These are phyloP conservation scores for Malthinus flaveolus DNA, from an alignment of 2,888 invertebrate species.

Conservation along the genomic window DNA sequence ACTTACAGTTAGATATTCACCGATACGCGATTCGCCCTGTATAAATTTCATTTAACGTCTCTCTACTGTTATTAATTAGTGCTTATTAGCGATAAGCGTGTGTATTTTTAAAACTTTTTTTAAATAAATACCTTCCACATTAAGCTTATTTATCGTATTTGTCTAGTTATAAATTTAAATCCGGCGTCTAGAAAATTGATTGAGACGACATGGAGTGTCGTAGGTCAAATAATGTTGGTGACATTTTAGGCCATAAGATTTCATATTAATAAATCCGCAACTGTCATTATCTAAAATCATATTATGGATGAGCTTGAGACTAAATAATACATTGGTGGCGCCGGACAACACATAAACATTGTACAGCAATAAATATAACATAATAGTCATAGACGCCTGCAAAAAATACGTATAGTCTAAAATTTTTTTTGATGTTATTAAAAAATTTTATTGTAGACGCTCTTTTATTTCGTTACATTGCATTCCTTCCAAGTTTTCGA, in stretches of 20 bases:
- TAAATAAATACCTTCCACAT: too few species aligned
- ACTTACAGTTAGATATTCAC: too few species aligned
- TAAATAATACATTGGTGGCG: constrained; percentile 31
- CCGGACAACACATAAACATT: constrained; percentile 32
- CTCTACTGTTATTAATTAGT: too few species aligned
- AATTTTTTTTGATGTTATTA: constrained; percentile 11
- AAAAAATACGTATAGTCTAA: constrained; percentile 12
- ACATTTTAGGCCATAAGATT: constrained; percentile 28
- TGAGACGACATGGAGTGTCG: constrained; percentile 11
- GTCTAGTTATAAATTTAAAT: neutral
- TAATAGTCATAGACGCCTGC: constrained; percentile 21
- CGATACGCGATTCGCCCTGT: too few species aligned
- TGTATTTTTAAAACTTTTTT: too few species aligned
- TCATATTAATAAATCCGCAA: constrained; percentile 30
- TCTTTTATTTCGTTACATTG: neutral
- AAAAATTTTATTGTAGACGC: constrained; percentile 12
- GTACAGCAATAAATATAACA: constrained; percentile 26
- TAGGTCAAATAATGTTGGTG: constrained; percentile 22
- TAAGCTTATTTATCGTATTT: too few species aligned
- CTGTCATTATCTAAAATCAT: constrained; percentile 31
- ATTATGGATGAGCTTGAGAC: constrained; percentile 32
- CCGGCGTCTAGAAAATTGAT: constrained; percentile 21
- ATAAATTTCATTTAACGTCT: too few species aligned
- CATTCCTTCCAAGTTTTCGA: too few species aligned
- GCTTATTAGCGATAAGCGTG: too few species aligned